Evolutionary conservation across 1,140 invertebrate genomes (phyloP), one percentile per base, ranked within the genome.

Genomic region (Olivierus martensii): DNA sequence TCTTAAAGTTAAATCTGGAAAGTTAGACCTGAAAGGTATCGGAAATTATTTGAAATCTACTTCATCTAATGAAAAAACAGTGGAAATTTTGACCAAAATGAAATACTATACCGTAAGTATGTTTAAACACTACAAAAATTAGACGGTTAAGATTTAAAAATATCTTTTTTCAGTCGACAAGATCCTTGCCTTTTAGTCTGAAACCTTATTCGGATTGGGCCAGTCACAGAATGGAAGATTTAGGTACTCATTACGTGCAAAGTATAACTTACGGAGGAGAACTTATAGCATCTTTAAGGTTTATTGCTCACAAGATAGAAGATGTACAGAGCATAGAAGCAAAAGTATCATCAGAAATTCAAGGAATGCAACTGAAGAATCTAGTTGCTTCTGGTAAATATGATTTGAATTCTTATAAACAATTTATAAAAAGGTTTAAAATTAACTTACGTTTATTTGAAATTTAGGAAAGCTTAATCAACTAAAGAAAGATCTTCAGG

Each of bases 191-290:
- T 0, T 17, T n/a, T 19, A 10, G 9, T n/a, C 39, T 42, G 1
- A 37, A 36, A 11, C 55, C 55, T 2, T 9, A 39, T 0, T 4
- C 46, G 5, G 15, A 19, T 11, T 56, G 55, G 55, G 28, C 15
- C 6, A 19, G n/a, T 3, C 3, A 38, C 3, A 17, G 17, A 3
- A 47, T 22, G 19, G 35, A 18, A 3, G 12, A 49, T 39, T 15
- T 53, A 10, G 56, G 56, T 2, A 58, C 51, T 6, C 56, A 58
- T 36, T 58, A 41, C n/a, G 52, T 58, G 2, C 22, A 44, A 38
- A 58, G 48, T 15, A 38, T 58, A 9, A 15, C 49, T 3, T 58
- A 58, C 19, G 56, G 56, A 1, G 56, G 56, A 6, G 49, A 51
- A 35, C 44, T 58, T 3, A 46, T 58, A 5, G 51, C 56, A 2